These are phyloP conservation scores for Tholera decimalis DNA, from an alignment of 2,888 invertebrate genomes.

Conservation along the genomic window DNA sequence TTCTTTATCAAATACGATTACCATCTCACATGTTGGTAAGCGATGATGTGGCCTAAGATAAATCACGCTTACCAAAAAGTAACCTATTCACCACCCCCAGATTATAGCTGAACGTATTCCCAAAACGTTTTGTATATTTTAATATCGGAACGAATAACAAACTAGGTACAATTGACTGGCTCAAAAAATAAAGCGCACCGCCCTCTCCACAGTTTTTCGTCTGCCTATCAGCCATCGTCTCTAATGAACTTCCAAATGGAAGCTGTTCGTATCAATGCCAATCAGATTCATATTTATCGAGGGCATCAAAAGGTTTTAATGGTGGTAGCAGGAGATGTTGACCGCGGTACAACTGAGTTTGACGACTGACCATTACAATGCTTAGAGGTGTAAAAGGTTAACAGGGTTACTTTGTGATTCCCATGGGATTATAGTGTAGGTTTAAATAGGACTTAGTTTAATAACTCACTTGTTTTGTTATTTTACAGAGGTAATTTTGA, in stretches of 20 bases:
- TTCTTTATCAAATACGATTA: no score
- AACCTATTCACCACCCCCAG: no score
- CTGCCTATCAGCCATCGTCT: constrained; percentile 76
- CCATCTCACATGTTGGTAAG: no score
- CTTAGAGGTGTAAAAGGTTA: constrained; percentile 73
- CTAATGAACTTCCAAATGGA: constrained; percentile 90
- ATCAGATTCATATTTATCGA: constrained; percentile 87
- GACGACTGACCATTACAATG: constrained; percentile 71
- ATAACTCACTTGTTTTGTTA: no score
- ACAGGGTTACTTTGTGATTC: constrained; percentile 37
- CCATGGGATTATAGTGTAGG: constrained; percentile 43
- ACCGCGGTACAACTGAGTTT: constrained; percentile 62
- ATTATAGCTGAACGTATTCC: no score
- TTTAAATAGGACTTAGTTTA: constrained; percentile 27
- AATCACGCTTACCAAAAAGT: no score
- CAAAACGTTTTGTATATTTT: no score
- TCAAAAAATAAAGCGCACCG: neutral
- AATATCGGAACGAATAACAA: no score
- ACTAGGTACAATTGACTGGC: neutral
- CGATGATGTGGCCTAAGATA: no score
- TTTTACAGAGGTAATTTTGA: no score
- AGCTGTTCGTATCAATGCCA: constrained; percentile 89
- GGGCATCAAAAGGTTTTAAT: constrained; percentile 85
- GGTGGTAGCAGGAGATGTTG: constrained; percentile 74
- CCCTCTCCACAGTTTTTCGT: constrained; percentile 65